Evolutionary conservation across 2,113 vertebrate genomes (phyloP), one percentile per base, ranked within the genome.

Genomic region (Gavialis gangeticus): DNA sequence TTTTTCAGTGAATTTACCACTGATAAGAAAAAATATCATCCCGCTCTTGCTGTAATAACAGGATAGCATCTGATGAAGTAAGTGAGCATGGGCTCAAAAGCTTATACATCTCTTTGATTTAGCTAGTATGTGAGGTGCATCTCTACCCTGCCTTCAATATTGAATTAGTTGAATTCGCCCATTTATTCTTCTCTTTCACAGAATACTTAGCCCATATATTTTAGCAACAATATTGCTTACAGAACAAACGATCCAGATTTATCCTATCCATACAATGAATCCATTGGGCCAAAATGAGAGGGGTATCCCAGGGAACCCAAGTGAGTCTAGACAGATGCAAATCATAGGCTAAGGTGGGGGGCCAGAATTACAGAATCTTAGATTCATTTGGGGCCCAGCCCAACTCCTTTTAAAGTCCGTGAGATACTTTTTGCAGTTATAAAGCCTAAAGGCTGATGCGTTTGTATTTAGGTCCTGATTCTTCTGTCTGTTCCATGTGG

Each of bases 161-260:
- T 93, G 77, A 86, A 93, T 93, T 92, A 84, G 93, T 96, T 96
- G 69, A 58, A 34, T 34, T 34, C 34, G 82, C 76, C 89, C 60
- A 83, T 92, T 94, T 91, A 69, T 92, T 88, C 86, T 92, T 91
- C 80, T 88, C 89, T 82, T 96, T 96, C 93, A 94, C 79, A 97
- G 94, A 92, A 85, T 88, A 67, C 60, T 81, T 94, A 69, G n/a
- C 87, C 78, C 83, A n/a, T 88, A 82, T 82, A 69, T 86, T 95
- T 84, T 81, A 46, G 91, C 80, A 83, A 58, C 12, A 67, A 37
- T 3, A 34, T 60, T 75, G 56, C 3, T 92, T 93, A 81, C 57
- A 81, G 55, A 62, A 78, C 71, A 58, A 87, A 37, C 58, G 93
- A 58, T 34, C 85, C 57, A 85, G 76, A 91, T 46, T 83, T 58